Conservation (phyloP, 2,797 vertebrate species). For the Enteromius anoplus region DNA sequence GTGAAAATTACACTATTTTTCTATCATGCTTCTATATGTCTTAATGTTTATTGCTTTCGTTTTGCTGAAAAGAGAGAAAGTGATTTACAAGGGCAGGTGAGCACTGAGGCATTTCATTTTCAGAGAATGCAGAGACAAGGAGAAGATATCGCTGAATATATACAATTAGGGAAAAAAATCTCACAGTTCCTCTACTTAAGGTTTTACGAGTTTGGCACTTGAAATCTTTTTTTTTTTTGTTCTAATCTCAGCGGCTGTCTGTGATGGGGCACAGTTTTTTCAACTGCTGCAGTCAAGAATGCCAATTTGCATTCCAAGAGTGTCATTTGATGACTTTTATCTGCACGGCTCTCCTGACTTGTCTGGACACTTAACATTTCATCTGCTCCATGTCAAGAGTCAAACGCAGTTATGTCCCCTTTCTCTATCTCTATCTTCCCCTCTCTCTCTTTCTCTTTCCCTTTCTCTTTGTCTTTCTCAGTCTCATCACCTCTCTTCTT, state of each 20-base stretch:
- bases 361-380: constrained; percentile 83
- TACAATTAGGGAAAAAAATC: background rate
- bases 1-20: background rate
- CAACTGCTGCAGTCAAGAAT: constrained; percentile 86
- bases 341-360: constrained; percentile 79
- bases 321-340: constrained; percentile 97
- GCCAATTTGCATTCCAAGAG: constrained; percentile 93
- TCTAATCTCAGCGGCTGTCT: constrained; percentile 85
- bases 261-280: constrained; percentile 87
- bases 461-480: constrained; percentile 72
- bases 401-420: constrained; percentile 73
- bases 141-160: constrained; percentile 6
- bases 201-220: constrained; percentile 79
- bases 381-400: constrained; percentile 82
- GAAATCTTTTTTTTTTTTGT: constrained; percentile 80
- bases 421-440: constrained; percentile 35
- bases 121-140: background rate
- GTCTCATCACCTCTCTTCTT: constrained; percentile 19
- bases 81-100: constrained; percentile 41
- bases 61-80: constrained; percentile 17
- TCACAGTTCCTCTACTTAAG: constrained; percentile 64
- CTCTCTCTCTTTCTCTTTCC: constrained; percentile 61
- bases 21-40: background rate
- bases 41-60: constrained; percentile 1
- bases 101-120: constrained; percentile 57